phyloP scores from a whole-genome alignment of 2,113 vertebrate species.

The Poeciliopsis prolifica region DNA sequence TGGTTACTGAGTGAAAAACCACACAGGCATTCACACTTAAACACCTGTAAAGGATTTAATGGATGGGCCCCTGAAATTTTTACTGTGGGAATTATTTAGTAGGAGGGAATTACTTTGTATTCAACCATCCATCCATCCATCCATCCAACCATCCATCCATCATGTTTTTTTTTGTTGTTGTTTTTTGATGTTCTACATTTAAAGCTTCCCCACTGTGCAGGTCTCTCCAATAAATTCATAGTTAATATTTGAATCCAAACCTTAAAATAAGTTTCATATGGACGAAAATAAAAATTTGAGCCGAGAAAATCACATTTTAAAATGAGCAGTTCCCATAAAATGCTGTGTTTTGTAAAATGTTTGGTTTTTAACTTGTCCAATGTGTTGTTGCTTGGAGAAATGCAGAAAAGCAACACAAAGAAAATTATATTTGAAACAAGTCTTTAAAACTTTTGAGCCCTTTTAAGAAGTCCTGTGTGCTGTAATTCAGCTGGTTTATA shows the following conservation, averaged over 20 bases:
- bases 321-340: background rate
- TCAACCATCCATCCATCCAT: too few relatives aligned
- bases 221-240: background rate
- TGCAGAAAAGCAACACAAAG: background rate
- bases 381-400: background rate
- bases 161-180: too few relatives aligned
- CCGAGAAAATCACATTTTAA: background rate
- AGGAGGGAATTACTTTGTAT: too few relatives aligned
- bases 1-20: background rate
- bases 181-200: too few relatives aligned
- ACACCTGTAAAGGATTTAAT: background rate
- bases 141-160: too few relatives aligned
- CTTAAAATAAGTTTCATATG: background rate
- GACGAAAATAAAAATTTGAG: background rate
- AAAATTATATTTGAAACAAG: slow-evolving; percentile 1
- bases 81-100: background rate
- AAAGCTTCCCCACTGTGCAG: too few relatives aligned
- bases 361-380: background rate
- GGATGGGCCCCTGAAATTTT: background rate
- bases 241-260: background rate
- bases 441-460: background rate
- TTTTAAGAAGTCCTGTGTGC: background rate
- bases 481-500: slow-evolving; percentile 23
- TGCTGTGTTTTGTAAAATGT: slow-evolving; percentile 7
- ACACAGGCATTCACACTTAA: background rate